phyloP scores from a whole-genome alignment of 2,797 vertebrate species.

The Periparus ater region DNA sequence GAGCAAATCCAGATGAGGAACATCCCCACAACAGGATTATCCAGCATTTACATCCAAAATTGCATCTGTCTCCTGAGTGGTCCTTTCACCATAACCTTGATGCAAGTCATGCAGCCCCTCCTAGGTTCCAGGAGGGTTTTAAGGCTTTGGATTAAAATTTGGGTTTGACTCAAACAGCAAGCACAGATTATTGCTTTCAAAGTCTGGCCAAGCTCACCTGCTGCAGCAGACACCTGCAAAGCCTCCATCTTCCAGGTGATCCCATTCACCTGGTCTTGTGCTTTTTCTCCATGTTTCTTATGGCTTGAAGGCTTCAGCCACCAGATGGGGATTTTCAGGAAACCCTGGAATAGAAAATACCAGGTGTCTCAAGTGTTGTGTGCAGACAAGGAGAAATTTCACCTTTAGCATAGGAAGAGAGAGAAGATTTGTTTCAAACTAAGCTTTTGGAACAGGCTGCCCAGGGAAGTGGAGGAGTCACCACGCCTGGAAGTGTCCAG shows the following conservation, averaged over 20 bases:
- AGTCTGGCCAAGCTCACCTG: slow-evolving; percentile 36
- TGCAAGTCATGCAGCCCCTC: neutral
- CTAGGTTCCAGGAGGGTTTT: neutral
- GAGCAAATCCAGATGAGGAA: neutral
- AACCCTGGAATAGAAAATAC: slow-evolving; percentile 77
- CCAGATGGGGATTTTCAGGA: slow-evolving; percentile 88
- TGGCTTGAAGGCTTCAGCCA: slow-evolving; percentile 62
- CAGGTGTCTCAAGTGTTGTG: neutral
- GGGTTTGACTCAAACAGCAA: neutral
- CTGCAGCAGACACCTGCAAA: slow-evolving; percentile 19
- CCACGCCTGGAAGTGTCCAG: neutral
- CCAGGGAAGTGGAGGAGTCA: neutral
- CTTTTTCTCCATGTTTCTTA: neutral
- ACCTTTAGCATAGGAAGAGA: neutral
- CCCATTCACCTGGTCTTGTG: slow-evolving; percentile 41
- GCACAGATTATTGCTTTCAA: neutral
- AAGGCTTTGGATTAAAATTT: neutral
- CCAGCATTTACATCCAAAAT: neutral
- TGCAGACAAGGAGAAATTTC: neutral
- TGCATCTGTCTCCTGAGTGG: neutral
- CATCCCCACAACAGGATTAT: neutral
- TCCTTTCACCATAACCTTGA: neutral
- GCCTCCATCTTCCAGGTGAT: slow-evolving; percentile 37
- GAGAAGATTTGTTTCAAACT: neutral
- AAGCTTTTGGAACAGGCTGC: neutral